Base-by-base conservation (phyloP, 2,113 vertebrate species). In the Bubo scandiacus region DNA sequence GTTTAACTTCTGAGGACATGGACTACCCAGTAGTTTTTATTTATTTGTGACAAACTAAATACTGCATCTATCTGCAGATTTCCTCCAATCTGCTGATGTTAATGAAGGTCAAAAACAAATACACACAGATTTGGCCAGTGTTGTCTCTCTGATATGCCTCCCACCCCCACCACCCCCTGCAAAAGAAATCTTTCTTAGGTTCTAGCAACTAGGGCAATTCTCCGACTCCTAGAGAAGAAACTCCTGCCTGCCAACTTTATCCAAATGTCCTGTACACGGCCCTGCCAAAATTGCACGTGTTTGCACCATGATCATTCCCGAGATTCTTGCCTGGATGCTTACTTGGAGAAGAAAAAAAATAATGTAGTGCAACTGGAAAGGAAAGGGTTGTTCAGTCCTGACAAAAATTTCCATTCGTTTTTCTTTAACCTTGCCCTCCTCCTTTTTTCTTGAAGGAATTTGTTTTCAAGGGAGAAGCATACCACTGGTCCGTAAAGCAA, bases 151-250 rank as follows among this genome's bases (percentile, higher is more conserved):
- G 20, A 17, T 30, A 36, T 8, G 8, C 17, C 5, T 43, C n/a
- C 75, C 25, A 43, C 5, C 1, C 3, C 3, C 2, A 27, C 5
- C 4, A 57, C 3, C 3, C 11, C 11, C 12, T 1, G 2, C 11
- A 47, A 14, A 59, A 66, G 30, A 58, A 23, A 3, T 29, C 4
- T 40, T 80, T 72, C 29, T 29, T 67, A 25, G 10, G 8, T 45
- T 45, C 42, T 29, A 57, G 23, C 10, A 80, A 59, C 25, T 70
- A 54, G 12, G 5, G 25, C 22, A 67, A 36, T 29, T 80, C 9
- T 79, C 49, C 12, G 27, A 80, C 23, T 88, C 52, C 6, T 22
- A 62, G 3, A 72, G 21, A 10, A 85, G 40, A 61, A 86, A 47
- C 3, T 81, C 49, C 29, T 45, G 36, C 21, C 20, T 82, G 26